Evolutionary conservation across 2,113 vertebrate species (phyloP), one percentile per base, ranked within the genome.

Genomic region (Puntigrus tetrazona): DNA sequence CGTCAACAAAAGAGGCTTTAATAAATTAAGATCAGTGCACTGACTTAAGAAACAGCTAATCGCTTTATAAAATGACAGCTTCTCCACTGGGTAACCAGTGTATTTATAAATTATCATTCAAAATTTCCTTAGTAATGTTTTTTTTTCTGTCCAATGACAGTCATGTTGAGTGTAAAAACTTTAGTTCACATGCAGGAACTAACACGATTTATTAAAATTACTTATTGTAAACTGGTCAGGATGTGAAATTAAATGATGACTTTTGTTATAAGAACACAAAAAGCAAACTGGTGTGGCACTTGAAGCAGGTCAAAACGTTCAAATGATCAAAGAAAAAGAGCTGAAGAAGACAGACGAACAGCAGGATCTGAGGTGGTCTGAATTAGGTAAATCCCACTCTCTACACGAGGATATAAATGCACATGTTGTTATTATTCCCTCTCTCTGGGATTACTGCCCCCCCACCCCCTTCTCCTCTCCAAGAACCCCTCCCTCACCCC

Each of bases 381-480:
- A 61, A 50, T 82, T 57, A 84, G 82, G 69, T 34, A 57, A 78
- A 81, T 78, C 70, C 16, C 34, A 31, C 61, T 77, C 61, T 81
- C 41, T 29, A 69, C 74, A 55, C 76, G 22, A 83, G 41, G 38
- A 83, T 82, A 83, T 45, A 83, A 73, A 82, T 83, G 70, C 81
- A 36, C 52, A 78, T 82, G 50, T 43, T 84, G 59, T 57, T 85
- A 52, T 83, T 85, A 52, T 84, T 82, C 61, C 81, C 74, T 43
- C 67, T 73, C 38, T 57, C 47, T 72, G 29, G 47, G 73, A 81
- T 84, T 75, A 73, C 78, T 78, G 22, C 20, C 2, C 52, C 34
- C 22, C 20, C 67, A 13, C n/a, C n/a, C 70, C 38, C 59, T 63
- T 63, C 27, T 16, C 14, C 31, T 67, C 65, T 80, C 34, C 59